Conservation (phyloP, 2,113 vertebrate species). For the Scomber scombrus region DNA sequence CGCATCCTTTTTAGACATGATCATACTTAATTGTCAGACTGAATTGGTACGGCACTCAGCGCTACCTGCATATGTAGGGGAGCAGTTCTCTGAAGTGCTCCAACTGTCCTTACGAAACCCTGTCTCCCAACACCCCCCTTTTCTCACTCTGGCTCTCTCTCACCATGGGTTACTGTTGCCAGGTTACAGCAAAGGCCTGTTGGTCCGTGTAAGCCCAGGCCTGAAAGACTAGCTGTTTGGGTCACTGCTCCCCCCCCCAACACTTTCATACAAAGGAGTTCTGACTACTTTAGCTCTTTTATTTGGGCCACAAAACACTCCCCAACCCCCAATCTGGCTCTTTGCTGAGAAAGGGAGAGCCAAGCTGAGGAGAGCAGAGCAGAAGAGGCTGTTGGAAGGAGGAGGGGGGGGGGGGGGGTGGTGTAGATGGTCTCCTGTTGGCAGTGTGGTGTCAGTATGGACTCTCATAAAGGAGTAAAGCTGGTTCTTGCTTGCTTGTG, state of each 20-base stretch:
- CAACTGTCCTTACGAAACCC: slow-evolving; percentile 83
- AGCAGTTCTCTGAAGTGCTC: slow-evolving; percentile 69
- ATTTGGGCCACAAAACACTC: slow-evolving; percentile 87
- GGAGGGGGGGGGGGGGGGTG: slow-evolving; percentile 59
- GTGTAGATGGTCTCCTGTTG: slow-evolving; percentile 77
- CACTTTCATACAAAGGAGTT: slow-evolving; percentile 86
- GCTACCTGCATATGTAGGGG: slow-evolving; percentile 65
- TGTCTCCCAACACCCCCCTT: slow-evolving; percentile 65
- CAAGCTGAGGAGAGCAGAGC: slow-evolving; percentile 68
- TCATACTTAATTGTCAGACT: slow-evolving; percentile 50
- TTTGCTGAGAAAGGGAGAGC: slow-evolving; percentile 82
- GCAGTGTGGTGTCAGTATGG: slow-evolving; percentile 83
- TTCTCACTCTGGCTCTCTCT: slow-evolving; percentile 68
- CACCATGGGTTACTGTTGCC: slow-evolving; percentile 89
- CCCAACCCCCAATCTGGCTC: slow-evolving; percentile 86
- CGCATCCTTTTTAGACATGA: slow-evolving; percentile 47
- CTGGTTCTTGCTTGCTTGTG: slow-evolving; percentile 66
- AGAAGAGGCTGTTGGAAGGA: slow-evolving; percentile 65
- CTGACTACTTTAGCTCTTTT: slow-evolving; percentile 89
- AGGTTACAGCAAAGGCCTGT: slow-evolving; percentile 86
- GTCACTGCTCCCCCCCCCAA: slow-evolving; percentile 83
- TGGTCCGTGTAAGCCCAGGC: slow-evolving; percentile 81
- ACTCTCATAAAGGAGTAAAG: slow-evolving; percentile 75
- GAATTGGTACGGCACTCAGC: slow-evolving; percentile 30
- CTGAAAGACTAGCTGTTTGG: slow-evolving; percentile 88